A percentile compares a stretch with the other conserved stretches of the same genome.
Conservation (phyloP, 2,113 vertebrate genomes). For the Macroglossus sobrinus region DNA sequence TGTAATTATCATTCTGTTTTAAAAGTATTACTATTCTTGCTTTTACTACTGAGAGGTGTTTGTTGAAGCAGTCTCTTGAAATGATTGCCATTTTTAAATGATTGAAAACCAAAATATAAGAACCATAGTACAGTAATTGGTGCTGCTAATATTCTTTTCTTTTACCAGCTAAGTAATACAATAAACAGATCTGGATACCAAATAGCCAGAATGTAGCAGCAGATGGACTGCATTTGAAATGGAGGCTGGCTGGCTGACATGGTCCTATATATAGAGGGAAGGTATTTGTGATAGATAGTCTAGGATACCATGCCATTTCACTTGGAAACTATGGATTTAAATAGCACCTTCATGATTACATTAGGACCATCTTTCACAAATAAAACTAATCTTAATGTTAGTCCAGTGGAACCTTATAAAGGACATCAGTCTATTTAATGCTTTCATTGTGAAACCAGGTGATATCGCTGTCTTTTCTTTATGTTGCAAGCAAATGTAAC, state of each 20-base stretch:
- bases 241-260: neutral
- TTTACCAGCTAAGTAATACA: neutral
- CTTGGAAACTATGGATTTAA: neutral
- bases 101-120: neutral
- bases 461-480: neutral
- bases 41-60: neutral
- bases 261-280: neutral
- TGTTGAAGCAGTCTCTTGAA: neutral
- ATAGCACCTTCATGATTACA: neutral
- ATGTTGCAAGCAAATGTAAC: neutral
- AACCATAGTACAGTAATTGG: neutral
- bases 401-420: neutral
- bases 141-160: neutral
- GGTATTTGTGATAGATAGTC: neutral
- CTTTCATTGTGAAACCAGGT: neutral
- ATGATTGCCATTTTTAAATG: neutral
- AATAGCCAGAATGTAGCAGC: neutral
- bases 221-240: neutral
- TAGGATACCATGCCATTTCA: neutral
- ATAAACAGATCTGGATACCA: neutral
- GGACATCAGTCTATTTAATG: neutral
- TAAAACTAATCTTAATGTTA: neutral
- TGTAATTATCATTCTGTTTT: neutral
- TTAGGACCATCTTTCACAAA: neutral
- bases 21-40: neutral